Evolutionary conservation across 1,140 invertebrate genomes (phyloP).

Genomic region (Euwallacea fornicatus): DNA sequence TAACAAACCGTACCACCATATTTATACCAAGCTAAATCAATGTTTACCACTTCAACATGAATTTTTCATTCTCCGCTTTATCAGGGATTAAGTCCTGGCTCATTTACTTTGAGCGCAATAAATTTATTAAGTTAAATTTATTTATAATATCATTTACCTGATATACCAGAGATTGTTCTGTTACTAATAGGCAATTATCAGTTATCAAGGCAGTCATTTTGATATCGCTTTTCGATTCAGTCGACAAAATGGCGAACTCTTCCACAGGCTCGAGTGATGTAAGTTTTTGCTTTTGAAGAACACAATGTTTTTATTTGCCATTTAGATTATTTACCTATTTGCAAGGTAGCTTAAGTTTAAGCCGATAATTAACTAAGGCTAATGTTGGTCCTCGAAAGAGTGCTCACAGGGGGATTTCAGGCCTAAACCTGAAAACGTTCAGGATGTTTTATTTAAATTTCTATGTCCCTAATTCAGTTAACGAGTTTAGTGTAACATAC

Average conservation of each 20-base stretch:
- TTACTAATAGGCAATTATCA: constrained; percentile 36
- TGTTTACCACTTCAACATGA: constrained; percentile 25
- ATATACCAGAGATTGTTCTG: constrained; percentile 29
- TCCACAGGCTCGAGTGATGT: no score
- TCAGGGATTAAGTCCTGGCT: constrained; percentile 31
- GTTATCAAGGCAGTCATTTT: constrained; percentile 29
- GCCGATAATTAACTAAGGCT: no score
- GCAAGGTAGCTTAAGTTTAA: no score
- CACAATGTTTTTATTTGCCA: no score
- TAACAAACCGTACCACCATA: not conserved
- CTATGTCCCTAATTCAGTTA: no score
- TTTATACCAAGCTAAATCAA: constrained; percentile 33
- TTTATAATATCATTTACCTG: constrained; percentile 40
- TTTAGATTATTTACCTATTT: no score
- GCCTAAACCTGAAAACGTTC: no score
- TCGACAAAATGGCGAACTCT: constrained; percentile 22
- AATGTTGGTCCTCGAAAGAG: no score
- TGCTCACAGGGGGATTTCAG: no score
- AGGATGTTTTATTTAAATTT: no score
- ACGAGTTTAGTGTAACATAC: no score
- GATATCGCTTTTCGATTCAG: constrained; percentile 25
- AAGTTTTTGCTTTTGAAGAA: no score
- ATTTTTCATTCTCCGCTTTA: constrained; percentile 26
- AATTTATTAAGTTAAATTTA: constrained; percentile 39
- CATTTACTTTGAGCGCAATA: constrained; percentile 29